Evolutionary conservation across 2,888 invertebrate genomes (phyloP), one percentile per base, ranked within the genome.

Genomic region (Orthosia gothica): DNA sequence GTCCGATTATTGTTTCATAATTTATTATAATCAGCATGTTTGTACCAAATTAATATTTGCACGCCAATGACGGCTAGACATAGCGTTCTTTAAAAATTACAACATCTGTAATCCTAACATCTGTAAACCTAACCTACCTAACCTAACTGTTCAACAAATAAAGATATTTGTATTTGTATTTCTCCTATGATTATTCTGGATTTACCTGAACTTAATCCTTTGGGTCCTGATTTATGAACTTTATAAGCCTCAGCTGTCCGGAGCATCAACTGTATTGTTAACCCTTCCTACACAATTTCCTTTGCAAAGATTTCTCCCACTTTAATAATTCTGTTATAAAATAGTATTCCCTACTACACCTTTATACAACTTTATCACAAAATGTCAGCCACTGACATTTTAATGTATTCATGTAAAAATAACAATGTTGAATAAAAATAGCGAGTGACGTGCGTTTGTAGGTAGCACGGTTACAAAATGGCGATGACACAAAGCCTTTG

Each of bases 321-420:
- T 40, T 16, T n/a, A 16, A 59, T 32, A 11, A 15, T 69, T 26
- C 40, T 13, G 11, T 57, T 57, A 70, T 23, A 47, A 77, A 70
- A 70, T 70, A 77, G 49, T 82, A 52, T 57, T 54, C 9, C 11
- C 26, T n/a, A 47, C 62, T 15, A 58, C 13, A 64, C 59, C 32
- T 67, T 57, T 64, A 16, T 52, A 52, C 54, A 57, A 84, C 45
- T 74, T 62, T 52, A 55, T 50, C 0, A 63, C 57, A 80, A 50
- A 80, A 81, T 84, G 84, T 70, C 84, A 83, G 15, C 18, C n/a
- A 23, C 64, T 84, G 81, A 84, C 81, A 84, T 83, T 83, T 79
- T 70, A 68, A 75, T 65, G 70, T 70, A 45, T 64, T 67, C 59
- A 75, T 74, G 40, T 82, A 82, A 67, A 81, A 65, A 79, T 79